A percentile compares a stretch with the other conserved stretches of the same genome.
These are phyloP conservation scores for Cichladusa arquata DNA, from an alignment of 2,113 vertebrate genomes.

Conservation along the genomic window DNA sequence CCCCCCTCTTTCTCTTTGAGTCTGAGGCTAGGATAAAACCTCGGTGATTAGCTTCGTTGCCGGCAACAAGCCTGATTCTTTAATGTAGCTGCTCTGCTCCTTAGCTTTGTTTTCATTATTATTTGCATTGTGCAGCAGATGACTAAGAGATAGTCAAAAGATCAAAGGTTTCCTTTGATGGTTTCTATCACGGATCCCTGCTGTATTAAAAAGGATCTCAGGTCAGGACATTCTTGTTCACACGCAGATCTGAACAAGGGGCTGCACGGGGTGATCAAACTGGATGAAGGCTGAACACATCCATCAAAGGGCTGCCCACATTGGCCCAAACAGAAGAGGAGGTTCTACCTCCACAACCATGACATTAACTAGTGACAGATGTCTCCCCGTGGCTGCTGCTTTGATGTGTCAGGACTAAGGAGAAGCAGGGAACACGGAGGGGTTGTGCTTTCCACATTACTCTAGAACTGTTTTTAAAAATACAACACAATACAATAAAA, in stretches of 20 bases:
- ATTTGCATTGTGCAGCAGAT: conserved; percentile 63
- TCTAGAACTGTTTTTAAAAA: background rate
- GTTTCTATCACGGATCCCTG: conserved; percentile 66
- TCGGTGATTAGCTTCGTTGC: conserved; percentile 48
- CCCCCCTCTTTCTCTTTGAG: background rate
- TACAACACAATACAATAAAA: background rate
- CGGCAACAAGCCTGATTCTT: conserved; percentile 54
- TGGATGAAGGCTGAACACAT: conserved; percentile 62
- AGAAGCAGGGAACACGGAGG: background rate
- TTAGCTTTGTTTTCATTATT: conserved; percentile 59
- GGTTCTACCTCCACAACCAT: conserved; percentile 50
- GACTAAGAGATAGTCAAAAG: conserved; percentile 67
- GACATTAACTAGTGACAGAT: conserved; percentile 64
- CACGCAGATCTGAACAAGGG: conserved; percentile 66
- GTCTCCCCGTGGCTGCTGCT: conserved; percentile 47
- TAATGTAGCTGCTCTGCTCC: conserved; percentile 50
- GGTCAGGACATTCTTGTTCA: conserved; percentile 70
- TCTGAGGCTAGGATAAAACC: conserved; percentile 36
- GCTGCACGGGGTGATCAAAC: conserved; percentile 63
- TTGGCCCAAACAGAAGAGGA: conserved; percentile 58
- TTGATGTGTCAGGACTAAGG: conserved; percentile 45
- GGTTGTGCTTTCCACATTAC: background rate
- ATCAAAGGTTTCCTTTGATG: conserved; percentile 74
- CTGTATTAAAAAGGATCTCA: conserved; percentile 70
- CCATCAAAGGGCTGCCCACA: conserved; percentile 62